Base-by-base conservation (phyloP, 23 tunicate species). In the Ascidia mentula region DNA sequence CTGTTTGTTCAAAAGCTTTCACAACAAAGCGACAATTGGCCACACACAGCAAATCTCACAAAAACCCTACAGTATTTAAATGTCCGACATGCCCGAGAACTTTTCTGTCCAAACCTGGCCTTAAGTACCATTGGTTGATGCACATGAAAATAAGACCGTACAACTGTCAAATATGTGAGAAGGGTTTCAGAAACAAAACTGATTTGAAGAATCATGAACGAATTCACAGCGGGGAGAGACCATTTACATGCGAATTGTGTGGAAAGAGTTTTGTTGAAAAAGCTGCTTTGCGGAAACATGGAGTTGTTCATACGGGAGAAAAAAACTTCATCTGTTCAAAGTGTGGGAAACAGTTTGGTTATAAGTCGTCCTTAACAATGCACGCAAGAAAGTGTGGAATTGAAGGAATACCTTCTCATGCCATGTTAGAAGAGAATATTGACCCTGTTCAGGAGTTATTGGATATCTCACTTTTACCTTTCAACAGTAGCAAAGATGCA, bases 161-260 rank as follows among this genome's bases (percentile, higher is more conserved):
- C 59, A 81, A 81, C 18, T 81, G 85, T 70, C 40, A 76, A 22
- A 35, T 72, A 32, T 81, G 85, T 46, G 85, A 46, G 0, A 81
- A 81, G 72, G 85, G 77, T 38, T 81, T 81, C 77, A 72, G 85
- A 36, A 81, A 81, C 1, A 70, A 70, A n/a, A 70, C 85, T 13
- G 85, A 81, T 38, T 69, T 81, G 78, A 40, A 69, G 35, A 81
- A 81, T 72, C 85, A 81, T 72, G 85, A 81, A 40, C 60, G 85
- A n/a, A 81, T 81, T n/a, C 85, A 81, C 35, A 81, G 85, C 65
- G 85, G 85, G 9, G 85, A 81, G 26, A 46, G 85, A 38, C 85
- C 85, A 0, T 81, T 81, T 39, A 81, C 85, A 15, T 81, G 85
- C 59, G 85, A 81, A 70, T 36, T 81, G 17, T 81, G 85, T 38